These are phyloP conservation scores for Hyperoodon ampullatus DNA, from an alignment of 2,113 vertebrate genomes.

Conservation along the genomic window DNA sequence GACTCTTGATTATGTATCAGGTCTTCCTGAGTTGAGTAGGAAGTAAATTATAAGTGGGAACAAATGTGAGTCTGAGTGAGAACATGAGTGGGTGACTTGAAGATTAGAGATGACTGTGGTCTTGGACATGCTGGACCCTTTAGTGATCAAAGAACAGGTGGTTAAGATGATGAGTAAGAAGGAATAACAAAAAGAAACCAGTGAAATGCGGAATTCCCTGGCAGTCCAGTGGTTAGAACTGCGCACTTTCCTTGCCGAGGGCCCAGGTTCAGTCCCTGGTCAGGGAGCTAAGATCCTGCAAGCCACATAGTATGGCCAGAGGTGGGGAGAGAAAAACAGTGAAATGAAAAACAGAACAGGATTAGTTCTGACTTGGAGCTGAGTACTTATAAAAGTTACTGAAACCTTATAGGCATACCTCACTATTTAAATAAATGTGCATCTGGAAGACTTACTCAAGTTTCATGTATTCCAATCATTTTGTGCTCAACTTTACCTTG, in stretches of 20 bases:
- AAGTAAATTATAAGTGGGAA: not conserved
- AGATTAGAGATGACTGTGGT: fast-evolving
- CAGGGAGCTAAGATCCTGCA: not conserved
- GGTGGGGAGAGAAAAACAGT: not conserved
- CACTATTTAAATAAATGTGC: not conserved
- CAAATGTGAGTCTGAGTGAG: not conserved
- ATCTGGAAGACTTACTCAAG: not conserved
- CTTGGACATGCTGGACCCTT: not conserved
- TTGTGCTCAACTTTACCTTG: not conserved
- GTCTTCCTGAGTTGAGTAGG: not conserved
- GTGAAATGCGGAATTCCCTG: not conserved
- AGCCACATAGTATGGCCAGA: not conserved
- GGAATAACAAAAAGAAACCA: not conserved
- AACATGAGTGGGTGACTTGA: not conserved
- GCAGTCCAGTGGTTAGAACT: not conserved
- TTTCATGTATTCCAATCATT: not conserved
- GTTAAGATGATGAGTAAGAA: not conserved
- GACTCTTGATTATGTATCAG: not conserved
- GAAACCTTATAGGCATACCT: not conserved
- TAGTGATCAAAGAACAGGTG: not conserved
- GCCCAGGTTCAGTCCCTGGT: not conserved
- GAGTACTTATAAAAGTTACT: not conserved
- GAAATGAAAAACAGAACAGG: not conserved
- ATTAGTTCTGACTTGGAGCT: not conserved
- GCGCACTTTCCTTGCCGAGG: not conserved